These are phyloP conservation scores for Drosophila birchii DNA, from an alignment of 2,888 invertebrate genomes.

Conservation along the genomic window DNA sequence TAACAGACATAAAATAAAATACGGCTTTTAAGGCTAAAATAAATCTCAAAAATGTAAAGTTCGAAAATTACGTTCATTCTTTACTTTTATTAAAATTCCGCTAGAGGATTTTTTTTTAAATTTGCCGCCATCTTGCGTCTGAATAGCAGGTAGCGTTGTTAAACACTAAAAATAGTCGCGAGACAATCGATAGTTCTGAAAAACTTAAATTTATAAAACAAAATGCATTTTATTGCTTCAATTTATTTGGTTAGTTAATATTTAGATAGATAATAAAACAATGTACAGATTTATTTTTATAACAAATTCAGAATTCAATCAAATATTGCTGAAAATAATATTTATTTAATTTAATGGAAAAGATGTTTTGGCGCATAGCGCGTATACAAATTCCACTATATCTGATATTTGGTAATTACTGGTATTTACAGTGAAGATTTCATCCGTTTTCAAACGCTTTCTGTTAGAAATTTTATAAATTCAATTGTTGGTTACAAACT, in stretches of 20 bases:
- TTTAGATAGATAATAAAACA: neutral
- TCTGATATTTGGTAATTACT: too few relatives aligned
- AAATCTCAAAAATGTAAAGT: neutral
- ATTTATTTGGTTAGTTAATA: neutral
- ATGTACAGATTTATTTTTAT: too few relatives aligned
- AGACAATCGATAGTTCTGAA: neutral
- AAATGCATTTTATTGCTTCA: too few relatives aligned
- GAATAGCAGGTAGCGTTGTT: neutral
- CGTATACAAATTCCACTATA: too few relatives aligned
- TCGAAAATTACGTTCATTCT: neutral
- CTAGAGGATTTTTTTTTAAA: neutral
- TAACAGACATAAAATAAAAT: too few relatives aligned
- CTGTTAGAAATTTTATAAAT: rapidly evolving
- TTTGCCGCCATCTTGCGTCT: neutral
- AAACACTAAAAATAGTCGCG: neutral
- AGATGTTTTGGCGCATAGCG: too few relatives aligned
- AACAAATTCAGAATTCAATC: too few relatives aligned
- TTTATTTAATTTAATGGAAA: too few relatives aligned
- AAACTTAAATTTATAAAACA: neutral
- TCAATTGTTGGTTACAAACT: neutral
- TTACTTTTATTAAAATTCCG: neutral
- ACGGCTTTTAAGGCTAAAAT: too few relatives aligned
- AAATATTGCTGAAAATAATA: too few relatives aligned
- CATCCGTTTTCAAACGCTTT: neutral
- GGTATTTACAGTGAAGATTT: neutral